These are phyloP conservation scores for Phortica okadai DNA, from an alignment of 2,888 invertebrate genomes.

Conservation along the genomic window DNA sequence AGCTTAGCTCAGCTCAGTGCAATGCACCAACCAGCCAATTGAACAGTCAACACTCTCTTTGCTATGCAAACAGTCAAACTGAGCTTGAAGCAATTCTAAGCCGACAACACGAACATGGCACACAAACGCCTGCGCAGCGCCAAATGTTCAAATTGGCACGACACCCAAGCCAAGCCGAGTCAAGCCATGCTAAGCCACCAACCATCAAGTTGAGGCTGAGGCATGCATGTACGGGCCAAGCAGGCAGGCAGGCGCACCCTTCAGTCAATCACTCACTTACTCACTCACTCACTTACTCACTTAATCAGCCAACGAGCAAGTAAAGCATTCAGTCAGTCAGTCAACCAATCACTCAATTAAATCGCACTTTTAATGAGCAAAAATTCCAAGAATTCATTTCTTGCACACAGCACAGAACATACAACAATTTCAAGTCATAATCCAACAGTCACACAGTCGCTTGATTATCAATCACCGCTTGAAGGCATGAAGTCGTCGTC, in stretches of 20 bases:
- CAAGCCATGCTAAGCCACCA: too few species aligned
- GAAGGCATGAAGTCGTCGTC: neutral
- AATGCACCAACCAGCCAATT: neutral
- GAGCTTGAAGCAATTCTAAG: neutral
- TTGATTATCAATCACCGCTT: neutral
- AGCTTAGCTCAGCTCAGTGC: neutral
- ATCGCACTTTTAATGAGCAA: slow-evolving; percentile 51
- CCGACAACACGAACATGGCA: neutral
- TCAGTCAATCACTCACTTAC: slow-evolving; percentile 26
- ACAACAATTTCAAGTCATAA: neutral
- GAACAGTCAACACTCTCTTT: too few species aligned
- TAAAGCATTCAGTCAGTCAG: neutral
- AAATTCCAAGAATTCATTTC: slow-evolving; percentile 57
- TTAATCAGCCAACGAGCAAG: neutral
- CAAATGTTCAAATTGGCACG: too few species aligned
- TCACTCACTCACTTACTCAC: neutral
- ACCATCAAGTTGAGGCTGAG: neutral
- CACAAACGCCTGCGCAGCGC: too few species aligned
- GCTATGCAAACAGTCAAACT: too few species aligned
- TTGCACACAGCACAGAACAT: neutral
- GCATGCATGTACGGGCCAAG: neutral
- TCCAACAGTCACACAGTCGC: neutral
- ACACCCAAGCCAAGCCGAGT: too few species aligned
- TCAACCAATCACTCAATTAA: slow-evolving; percentile 53
- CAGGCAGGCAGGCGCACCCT: slow-evolving; percentile 45